These are phyloP conservation scores for Clivina fossor DNA, from an alignment of 2,888 invertebrate species.

Conservation along the genomic window DNA sequence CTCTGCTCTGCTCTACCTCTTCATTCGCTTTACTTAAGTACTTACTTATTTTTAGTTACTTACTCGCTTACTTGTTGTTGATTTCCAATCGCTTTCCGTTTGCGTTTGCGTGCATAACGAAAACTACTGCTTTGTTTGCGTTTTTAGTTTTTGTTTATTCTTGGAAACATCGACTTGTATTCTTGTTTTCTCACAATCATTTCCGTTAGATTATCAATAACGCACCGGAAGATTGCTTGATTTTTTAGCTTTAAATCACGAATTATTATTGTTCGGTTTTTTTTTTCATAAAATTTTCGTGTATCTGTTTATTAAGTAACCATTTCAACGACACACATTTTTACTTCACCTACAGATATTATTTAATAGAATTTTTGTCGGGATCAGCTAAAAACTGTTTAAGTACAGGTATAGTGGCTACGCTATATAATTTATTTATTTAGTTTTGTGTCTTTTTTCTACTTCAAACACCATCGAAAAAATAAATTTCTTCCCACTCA, in stretches of 20 bases:
- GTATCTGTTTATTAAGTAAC: constrained; percentile 12
- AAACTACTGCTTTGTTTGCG: constrained; percentile 18
- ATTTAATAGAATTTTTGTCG: too few species aligned
- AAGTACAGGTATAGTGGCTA: too few species aligned
- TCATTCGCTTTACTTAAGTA: constrained; percentile 9
- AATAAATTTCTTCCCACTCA: too few species aligned
- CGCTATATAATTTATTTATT: too few species aligned
- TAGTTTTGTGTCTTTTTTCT: too few species aligned
- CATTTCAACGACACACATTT: too few species aligned
- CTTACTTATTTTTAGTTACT: constrained; percentile 11
- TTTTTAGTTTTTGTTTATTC: constrained; percentile 18
- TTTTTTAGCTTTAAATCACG: too few species aligned
- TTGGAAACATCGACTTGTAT: constrained; percentile 21
- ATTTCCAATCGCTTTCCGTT: background rate
- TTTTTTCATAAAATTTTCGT: constrained; percentile 5
- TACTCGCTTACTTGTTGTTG: too few species aligned
- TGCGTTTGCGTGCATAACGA: constrained; percentile 22
- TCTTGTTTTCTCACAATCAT: constrained; percentile 25
- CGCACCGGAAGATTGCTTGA: constrained; percentile 13
- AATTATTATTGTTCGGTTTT: too few species aligned
- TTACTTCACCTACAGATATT: too few species aligned
- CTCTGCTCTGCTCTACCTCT: constrained; percentile 15
- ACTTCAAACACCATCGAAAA: too few species aligned
- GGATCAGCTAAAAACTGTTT: too few species aligned
- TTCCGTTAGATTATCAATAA: constrained; percentile 18